phyloP scores from a whole-genome alignment of 1,140 invertebrate species.

The Whitmania pigra region DNA sequence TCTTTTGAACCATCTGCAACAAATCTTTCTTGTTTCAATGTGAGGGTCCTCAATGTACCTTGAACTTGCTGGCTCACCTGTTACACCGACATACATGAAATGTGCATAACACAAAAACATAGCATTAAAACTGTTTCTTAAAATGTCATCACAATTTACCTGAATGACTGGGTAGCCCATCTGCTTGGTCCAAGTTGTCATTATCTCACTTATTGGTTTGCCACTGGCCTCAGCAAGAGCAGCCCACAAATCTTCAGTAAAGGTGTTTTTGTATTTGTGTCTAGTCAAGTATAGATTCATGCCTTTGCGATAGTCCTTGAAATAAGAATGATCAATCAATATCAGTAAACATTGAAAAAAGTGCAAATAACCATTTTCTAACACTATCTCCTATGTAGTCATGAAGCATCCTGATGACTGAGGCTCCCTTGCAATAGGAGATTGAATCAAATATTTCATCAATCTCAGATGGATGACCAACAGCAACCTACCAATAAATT shows the following conservation, averaged over 20 bases:
- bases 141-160: constrained; percentile 28
- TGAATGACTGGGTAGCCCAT: constrained; percentile 58
- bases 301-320: constrained; percentile 72
- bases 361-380: not conserved
- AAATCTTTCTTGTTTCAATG: constrained; percentile 70
- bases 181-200: constrained; percentile 87
- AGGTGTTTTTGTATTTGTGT: constrained; percentile 78
- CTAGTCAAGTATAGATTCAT: constrained; percentile 81
- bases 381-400: constrained; percentile 71
- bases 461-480: constrained; percentile 39
- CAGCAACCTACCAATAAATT: constrained; percentile 36
- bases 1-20: constrained; percentile 53
- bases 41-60: constrained; percentile 51
- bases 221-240: constrained; percentile 74
- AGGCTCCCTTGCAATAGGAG: constrained; percentile 49
- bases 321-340: not conserved
- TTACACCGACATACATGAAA: not conserved
- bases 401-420: constrained; percentile 90
- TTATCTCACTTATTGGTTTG: constrained; percentile 76
- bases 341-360: not conserved
- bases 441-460: constrained; percentile 46
- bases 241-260: constrained; percentile 85
- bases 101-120: constrained; percentile 21
- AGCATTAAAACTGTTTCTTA: not conserved
- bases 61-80: constrained; percentile 38